A percentile compares a stretch with the other conserved stretches of the same genome.
Evolutionary conservation across 2,888 invertebrate genomes (phyloP).

Genomic region (Lumbricus terrestris): DNA sequence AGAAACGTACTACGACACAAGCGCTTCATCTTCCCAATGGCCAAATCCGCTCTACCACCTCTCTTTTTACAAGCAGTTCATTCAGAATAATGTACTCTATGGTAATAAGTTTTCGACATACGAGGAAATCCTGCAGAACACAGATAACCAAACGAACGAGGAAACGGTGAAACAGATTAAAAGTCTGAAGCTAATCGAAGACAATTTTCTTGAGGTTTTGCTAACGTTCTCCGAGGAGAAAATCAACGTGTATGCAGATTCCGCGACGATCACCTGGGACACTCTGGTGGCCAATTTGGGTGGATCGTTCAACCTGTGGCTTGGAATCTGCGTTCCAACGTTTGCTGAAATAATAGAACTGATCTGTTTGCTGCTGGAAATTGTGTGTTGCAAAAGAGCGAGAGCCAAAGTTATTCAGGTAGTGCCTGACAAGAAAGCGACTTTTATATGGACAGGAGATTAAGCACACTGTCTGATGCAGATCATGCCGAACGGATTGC

Average conservation of each 20-base stretch:
- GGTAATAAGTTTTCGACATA: neutral
- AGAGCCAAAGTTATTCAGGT: neutral
- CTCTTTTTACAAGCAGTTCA: neutral
- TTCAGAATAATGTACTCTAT: neutral
- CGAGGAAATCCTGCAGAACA: neutral
- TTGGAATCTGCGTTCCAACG: constrained; percentile 11
- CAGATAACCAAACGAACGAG: neutral
- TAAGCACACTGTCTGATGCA: too few relatives aligned
- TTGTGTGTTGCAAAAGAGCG: neutral
- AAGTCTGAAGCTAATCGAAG: neutral
- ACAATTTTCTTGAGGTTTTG: neutral
- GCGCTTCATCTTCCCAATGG: neutral
- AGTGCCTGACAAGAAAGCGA: neutral
- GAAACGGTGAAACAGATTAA: constrained; percentile 7
- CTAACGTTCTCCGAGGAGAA: neutral
- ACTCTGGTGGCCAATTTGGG: constrained; percentile 6
- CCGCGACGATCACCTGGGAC: neutral
- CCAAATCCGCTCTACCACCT: constrained; percentile 8
- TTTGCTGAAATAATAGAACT: neutral
- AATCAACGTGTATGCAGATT: neutral
- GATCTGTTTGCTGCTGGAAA: neutral
- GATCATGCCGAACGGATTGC: too few relatives aligned
- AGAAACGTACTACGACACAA: neutral
- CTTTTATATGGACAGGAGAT: neutral
- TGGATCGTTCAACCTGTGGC: constrained; percentile 5